Conservation (phyloP, 1,140 invertebrate species). For the Saccostrea cuccullata region DNA sequence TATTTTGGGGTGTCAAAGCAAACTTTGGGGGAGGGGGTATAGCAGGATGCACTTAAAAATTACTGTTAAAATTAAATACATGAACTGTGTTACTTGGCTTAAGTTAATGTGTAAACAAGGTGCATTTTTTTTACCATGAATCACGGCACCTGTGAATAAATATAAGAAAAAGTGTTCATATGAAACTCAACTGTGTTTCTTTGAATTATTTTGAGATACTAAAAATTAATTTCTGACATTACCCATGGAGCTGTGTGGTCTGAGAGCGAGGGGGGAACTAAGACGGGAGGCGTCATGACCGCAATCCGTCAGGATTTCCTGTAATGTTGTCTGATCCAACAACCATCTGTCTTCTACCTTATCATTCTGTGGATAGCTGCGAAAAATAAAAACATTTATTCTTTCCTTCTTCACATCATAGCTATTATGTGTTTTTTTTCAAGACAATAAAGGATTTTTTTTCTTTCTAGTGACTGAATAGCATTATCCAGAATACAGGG, state of each 20-base stretch:
- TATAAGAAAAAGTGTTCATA: neutral
- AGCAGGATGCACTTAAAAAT: too few species aligned
- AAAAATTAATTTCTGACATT: constrained; percentile 27
- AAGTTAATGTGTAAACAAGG: neutral
- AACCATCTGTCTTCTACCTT: constrained; percentile 70
- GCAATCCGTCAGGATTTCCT: constrained; percentile 73
- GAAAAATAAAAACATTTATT: constrained; percentile 9
- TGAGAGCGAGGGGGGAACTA: constrained; percentile 73
- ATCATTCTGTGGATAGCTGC: constrained; percentile 67
- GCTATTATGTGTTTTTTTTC: too few species aligned
- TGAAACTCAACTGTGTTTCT: neutral
- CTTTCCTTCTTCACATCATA: neutral
- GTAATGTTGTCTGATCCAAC: constrained; percentile 76
- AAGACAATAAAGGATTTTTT: neutral
- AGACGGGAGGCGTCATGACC: constrained; percentile 76
- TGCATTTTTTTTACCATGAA: constrained; percentile 18
- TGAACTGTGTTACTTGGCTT: neutral
- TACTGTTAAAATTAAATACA: too few species aligned
- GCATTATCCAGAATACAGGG: neutral
- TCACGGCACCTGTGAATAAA: constrained; percentile 17
- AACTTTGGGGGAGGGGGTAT: too few species aligned
- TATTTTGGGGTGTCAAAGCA: too few species aligned
- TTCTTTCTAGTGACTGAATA: neutral
- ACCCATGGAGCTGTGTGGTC: constrained; percentile 78
- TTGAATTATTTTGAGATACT: neutral